Base-by-base conservation (phyloP, 2,888 invertebrate genomes). In the Pocota personata region DNA sequence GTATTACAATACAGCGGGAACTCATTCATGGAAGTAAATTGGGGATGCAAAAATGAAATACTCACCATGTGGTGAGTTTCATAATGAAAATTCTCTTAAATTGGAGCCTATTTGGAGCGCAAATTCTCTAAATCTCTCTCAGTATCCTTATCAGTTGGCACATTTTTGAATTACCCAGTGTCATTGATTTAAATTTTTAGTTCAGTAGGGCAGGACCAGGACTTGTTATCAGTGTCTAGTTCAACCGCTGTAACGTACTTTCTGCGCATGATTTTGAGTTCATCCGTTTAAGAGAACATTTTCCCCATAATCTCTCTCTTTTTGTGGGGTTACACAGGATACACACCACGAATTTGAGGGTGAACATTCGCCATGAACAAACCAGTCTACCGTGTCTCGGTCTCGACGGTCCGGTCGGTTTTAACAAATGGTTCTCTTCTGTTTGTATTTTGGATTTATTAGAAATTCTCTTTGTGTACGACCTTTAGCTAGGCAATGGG, bases 161-260 rank as follows among this genome's bases (percentile, higher is more conserved):
- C n/a, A 16, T 5, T 30, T 58, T 40, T 5, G 8, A 35, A 24
- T 57, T 24, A 76, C 67, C 52, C 48, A 79, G 8, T 64, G 62
- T 21, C 79, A 79, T 12, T 46, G 60, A 16, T n/a, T 43, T 32
- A 32, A 69, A 32, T 55, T 62, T 73, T 19, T 69, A 69, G 83
- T 83, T 83, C 83, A 83, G 73, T 83, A 73, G 83, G 79, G 19
- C 83, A 83, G 62, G 52, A 64, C 24, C 50, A 48, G 32, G 21
- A 37, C 14, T 12, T 60, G 30, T 75, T 84, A 80, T 84, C 75
- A 75, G 64, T 84, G 75, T 58, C 84, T 64, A 71, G 69, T 48
- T 80, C 35, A 84, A 66, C 69, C 75, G 69, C 69, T 66, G 71
- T 66, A 76, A 76, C 35, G 75, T 7, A 32, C 2, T 2, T 55